phyloP scores from a whole-genome alignment of 64 coral and sea anemone genomes.

The Actinia equina region DNA sequence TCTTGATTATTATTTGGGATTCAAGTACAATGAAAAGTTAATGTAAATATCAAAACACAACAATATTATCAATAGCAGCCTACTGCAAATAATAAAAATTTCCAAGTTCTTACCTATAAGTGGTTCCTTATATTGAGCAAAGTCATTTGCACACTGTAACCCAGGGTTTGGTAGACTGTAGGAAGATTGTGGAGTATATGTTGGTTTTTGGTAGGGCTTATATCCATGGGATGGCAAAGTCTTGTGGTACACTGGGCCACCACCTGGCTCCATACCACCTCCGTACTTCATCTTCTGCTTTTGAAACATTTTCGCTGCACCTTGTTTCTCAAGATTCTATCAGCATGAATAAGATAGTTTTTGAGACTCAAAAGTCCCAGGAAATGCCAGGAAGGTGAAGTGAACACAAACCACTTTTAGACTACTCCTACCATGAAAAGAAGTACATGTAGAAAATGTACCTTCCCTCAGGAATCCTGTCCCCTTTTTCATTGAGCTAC shows the following conservation, averaged over 20 bases:
- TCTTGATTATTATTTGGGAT: too few relatives aligned
- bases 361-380: too few relatives aligned
- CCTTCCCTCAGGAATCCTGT: too few relatives aligned
- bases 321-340: slow-evolving; percentile 77
- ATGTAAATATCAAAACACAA: too few relatives aligned
- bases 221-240: slow-evolving; percentile 23
- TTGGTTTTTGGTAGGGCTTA: slow-evolving; percentile 82
- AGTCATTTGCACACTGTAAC: slow-evolving; percentile 61
- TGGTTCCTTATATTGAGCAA: slow-evolving; percentile 74
- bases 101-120: slow-evolving; percentile 55
- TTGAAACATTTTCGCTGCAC: slow-evolving; percentile 65
- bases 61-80: too few relatives aligned
- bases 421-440: too few relatives aligned
- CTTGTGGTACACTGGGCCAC: not conserved
- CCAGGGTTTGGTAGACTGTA: slow-evolving; percentile 39
- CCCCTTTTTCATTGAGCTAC: too few relatives aligned
- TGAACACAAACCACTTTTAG: too few relatives aligned
- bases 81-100: not conserved
- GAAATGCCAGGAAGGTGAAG: too few relatives aligned
- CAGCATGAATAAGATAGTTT: too few relatives aligned
- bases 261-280: not conserved
- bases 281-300: slow-evolving; percentile 43
- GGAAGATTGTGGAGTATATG: slow-evolving; percentile 32
- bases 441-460: too few relatives aligned
- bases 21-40: too few relatives aligned